These are phyloP conservation scores for Cataglyphis albicans DNA, from an alignment of 2,888 invertebrate genomes.

Conservation along the genomic window DNA sequence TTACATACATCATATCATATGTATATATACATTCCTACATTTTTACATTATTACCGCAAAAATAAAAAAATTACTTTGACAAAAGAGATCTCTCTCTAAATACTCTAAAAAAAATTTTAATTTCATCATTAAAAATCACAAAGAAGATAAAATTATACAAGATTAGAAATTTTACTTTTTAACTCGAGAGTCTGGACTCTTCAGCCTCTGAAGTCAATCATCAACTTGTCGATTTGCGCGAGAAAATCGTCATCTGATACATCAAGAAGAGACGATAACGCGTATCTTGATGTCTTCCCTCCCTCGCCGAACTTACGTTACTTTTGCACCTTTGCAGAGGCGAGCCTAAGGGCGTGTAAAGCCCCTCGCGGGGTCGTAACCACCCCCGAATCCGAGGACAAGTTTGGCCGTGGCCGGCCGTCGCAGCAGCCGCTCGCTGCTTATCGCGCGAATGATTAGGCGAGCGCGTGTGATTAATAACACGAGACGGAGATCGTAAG, in stretches of 20 bases:
- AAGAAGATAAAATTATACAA: not conserved
- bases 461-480: slow-evolving; percentile 59
- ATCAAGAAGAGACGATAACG: slow-evolving; percentile 26
- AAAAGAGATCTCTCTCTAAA: not conserved
- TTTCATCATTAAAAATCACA: slow-evolving; percentile 16
- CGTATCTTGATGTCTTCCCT: not conserved
- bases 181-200: slow-evolving; percentile 11
- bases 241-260: not conserved
- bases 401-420: slow-evolving; percentile 67
- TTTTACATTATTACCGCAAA: slow-evolving; percentile 1
- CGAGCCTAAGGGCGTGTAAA: slow-evolving; percentile 69
- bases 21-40: slow-evolving; percentile 17
- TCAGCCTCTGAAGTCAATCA: not conserved
- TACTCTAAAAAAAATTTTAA: not conserved
- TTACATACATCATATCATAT: slow-evolving; percentile 26
- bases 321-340: slow-evolving; percentile 74
- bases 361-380: slow-evolving; percentile 68
- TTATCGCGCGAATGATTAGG: slow-evolving; percentile 68
- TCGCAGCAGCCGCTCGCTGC: slow-evolving; percentile 63
- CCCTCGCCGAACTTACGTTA: slow-evolving; percentile 61
- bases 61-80: not conserved
- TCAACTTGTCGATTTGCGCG: slow-evolving; percentile 11
- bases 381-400: slow-evolving; percentile 66
- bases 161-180: not conserved
- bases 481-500: slow-evolving; percentile 67